Evolutionary conservation across 2,113 vertebrate species (phyloP).

Genomic region (Bubo blakistoni): DNA sequence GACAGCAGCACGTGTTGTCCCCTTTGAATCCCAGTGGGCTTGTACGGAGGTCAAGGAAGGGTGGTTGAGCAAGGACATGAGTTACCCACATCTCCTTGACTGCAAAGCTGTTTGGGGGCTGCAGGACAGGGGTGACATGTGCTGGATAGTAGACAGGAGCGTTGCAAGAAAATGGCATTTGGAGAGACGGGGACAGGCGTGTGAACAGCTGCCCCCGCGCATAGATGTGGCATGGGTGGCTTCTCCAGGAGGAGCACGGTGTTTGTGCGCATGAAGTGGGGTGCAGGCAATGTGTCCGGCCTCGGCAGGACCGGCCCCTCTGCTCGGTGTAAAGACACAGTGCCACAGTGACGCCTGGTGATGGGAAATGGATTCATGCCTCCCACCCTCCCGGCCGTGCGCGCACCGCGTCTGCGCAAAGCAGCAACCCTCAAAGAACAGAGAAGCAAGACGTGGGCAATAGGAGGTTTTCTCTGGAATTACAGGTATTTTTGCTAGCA

Average conservation of each 20-base stretch:
- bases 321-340: neutral
- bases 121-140: neutral
- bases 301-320: neutral
- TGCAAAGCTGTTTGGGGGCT: neutral
- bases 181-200: fast-evolving
- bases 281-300: neutral
- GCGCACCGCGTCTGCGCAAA: fast-evolving
- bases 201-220: neutral
- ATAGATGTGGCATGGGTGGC: neutral
- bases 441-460: fast-evolving
- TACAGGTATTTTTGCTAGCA: neutral
- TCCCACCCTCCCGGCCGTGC: neutral
- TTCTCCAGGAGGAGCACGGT: neutral
- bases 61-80: neutral
- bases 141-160: neutral
- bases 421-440: neutral
- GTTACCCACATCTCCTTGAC: neutral
- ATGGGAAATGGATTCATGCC: neutral
- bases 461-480: neutral
- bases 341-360: conserved; percentile 7
- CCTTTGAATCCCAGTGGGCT: neutral
- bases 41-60: neutral
- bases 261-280: neutral
- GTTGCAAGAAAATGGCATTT: neutral
- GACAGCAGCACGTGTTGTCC: neutral